These are phyloP conservation scores for Tortricodes alternella DNA, from an alignment of 2,888 invertebrate species.

Conservation along the genomic window DNA sequence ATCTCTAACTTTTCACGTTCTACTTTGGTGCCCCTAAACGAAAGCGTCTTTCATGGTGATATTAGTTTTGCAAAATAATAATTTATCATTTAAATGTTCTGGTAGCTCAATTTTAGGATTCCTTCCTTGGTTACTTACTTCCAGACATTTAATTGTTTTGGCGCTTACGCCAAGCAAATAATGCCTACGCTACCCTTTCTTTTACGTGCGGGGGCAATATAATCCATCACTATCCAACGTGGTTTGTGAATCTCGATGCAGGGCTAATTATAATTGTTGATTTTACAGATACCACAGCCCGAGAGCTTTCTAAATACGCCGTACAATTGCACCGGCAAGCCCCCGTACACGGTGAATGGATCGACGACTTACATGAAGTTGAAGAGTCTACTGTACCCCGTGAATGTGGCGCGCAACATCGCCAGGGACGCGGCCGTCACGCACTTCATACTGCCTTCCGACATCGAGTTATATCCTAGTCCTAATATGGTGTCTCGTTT, in stretches of 20 bases:
- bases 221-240: background rate
- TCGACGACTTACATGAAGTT: slow-evolving; percentile 89
- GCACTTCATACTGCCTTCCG: slow-evolving; percentile 92
- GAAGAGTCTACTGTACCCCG: slow-evolving; percentile 92
- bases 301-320: slow-evolving; percentile 83
- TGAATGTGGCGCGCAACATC: slow-evolving; percentile 95
- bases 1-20: too few relatives aligned
- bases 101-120: too few relatives aligned
- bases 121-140: too few relatives aligned
- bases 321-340: slow-evolving; percentile 87
- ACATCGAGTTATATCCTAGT: slow-evolving; percentile 95
- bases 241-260: background rate
- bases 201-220: too few relatives aligned
- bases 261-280: background rate
- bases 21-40: too few relatives aligned
- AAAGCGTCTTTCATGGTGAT: too few relatives aligned
- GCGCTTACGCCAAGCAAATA: too few relatives aligned
- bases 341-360: slow-evolving; percentile 86
- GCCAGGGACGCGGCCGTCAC: slow-evolving; percentile 92
- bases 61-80: too few relatives aligned
- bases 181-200: too few relatives aligned
- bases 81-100: too few relatives aligned
- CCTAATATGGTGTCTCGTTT: slow-evolving; percentile 91
- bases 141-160: too few relatives aligned
- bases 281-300: slow-evolving; percentile 86